Conservation (phyloP, 1,140 invertebrate genomes). For the Diorhabda carinulata region DNA sequence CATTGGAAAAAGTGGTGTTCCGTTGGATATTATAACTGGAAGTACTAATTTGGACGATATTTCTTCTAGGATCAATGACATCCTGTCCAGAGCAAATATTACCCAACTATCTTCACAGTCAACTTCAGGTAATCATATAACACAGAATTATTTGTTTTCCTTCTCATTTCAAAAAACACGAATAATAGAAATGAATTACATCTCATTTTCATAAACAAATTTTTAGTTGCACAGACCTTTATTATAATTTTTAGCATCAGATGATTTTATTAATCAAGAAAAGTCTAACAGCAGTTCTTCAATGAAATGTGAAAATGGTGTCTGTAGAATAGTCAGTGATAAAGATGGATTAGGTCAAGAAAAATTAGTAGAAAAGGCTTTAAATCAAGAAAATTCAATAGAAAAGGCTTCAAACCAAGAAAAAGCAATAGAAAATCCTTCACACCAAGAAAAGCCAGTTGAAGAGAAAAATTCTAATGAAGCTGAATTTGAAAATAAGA, state of each 20-base stretch:
- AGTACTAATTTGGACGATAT: slow-evolving; percentile 50
- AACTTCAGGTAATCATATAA: neutral
- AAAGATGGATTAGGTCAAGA: slow-evolving; percentile 15
- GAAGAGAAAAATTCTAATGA: too few relatives aligned
- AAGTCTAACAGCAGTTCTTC: slow-evolving; percentile 9
- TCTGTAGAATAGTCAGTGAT: slow-evolving; percentile 34
- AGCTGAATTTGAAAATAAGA: too few relatives aligned
- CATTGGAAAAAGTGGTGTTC: slow-evolving; percentile 72
- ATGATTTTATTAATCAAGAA: slow-evolving; percentile 26
- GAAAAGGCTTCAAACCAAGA: too few relatives aligned
- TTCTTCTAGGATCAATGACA: slow-evolving; percentile 52
- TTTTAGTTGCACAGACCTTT: too few relatives aligned
- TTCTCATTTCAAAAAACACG: too few relatives aligned
- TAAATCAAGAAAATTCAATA: too few relatives aligned
- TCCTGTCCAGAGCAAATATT: slow-evolving; percentile 47
- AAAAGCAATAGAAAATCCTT: too few relatives aligned
- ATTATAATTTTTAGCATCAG: slow-evolving; percentile 8
- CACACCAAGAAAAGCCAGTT: too few relatives aligned
- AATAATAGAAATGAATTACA: neutral
- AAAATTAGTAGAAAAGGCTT: too few relatives aligned
- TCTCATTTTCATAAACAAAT: too few relatives aligned
- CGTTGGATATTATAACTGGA: slow-evolving; percentile 71
- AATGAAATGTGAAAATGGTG: slow-evolving; percentile 35
- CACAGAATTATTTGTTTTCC: too few relatives aligned
- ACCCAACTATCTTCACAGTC: neutral